Base-by-base conservation (phyloP, 2,888 invertebrate species). In the Rhaphigaster nebulosa region DNA sequence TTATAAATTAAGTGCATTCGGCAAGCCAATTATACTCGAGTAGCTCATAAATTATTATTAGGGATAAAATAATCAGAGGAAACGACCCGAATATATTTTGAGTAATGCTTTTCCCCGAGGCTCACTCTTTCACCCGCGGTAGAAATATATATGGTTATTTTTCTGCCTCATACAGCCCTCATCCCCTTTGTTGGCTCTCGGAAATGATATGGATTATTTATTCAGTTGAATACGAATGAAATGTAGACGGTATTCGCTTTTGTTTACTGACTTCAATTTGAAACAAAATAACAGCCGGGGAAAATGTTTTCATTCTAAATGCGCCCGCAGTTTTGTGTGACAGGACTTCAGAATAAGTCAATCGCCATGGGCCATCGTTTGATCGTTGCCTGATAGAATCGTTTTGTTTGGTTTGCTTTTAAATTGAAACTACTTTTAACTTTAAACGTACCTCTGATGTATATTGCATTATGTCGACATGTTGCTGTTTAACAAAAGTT, bases 161-260 rank as follows among this genome's bases (percentile, higher is more conserved):
- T 34, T 70, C 76, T 65, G 50, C 23, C n/a, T 89, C 50, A 45
- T 89, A 45, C 89, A 60, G 56, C 65, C 88, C 65, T 88, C 88
- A 88, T 89, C 89, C 76, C 84, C 52, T 89, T 89, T 70, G 70
- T 89, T 89, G 45, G 76, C 76, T 89, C 89, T 70, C 45, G 26
- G 45, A 89, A 89, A 89, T 89, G 89, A 89, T 89, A 38, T 89
- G 89, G 89, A 89, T 89, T 89, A 89, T 89, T 89, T 89, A 89
- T 89, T 89, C 89, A 88, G 60, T 89, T 50, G 76, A 89, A 76
- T 60, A 29, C 89, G 70, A 89, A 89, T 89, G 89, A 89, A 65
- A 89, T 76, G 89, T 50, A n/a, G 65, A 41, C 45, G 88, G 10
- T 41, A 88, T 34, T 88, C 89, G 50, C 89, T 89, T 89, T 89